phyloP scores from a whole-genome alignment of 2,888 invertebrate genomes.

The Drosophila atroscutellata region DNA sequence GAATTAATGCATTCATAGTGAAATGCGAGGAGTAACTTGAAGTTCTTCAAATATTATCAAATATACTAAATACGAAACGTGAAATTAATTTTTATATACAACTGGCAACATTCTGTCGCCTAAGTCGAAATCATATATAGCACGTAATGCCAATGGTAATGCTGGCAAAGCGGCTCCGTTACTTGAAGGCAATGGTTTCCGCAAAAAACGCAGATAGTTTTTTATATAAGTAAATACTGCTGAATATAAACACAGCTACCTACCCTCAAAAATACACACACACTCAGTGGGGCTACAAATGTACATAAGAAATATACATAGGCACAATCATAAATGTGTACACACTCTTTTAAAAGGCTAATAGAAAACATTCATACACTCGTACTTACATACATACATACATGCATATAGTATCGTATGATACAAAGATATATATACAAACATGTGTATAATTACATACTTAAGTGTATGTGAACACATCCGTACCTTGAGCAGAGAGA shows the following conservation, averaged over 20 bases:
- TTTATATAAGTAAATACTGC: not conserved
- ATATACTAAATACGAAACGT: not conserved
- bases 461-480: conserved; percentile 16
- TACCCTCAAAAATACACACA: conserved; percentile 30
- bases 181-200: conserved; percentile 44
- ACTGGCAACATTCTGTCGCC: conserved; percentile 30
- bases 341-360: conserved; percentile 12
- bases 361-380: not conserved
- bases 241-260: conserved; percentile 6
- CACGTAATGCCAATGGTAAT: conserved; percentile 11
- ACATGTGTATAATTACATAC: conserved; percentile 6
- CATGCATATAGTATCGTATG: not conserved
- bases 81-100: not conserved
- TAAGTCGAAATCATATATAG: conserved; percentile 14
- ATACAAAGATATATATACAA: not conserved
- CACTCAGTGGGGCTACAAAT: not conserved
- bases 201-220: conserved; percentile 23
- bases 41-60: not conserved
- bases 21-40: not conserved
- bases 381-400: not conserved
- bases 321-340: not conserved
- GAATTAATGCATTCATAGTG: not conserved
- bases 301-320: not conserved
- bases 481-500: conserved; percentile 29
- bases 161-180: conserved; percentile 23